Base-by-base conservation (phyloP, 2,797 vertebrate species). In the Cynopterus sphinx region DNA sequence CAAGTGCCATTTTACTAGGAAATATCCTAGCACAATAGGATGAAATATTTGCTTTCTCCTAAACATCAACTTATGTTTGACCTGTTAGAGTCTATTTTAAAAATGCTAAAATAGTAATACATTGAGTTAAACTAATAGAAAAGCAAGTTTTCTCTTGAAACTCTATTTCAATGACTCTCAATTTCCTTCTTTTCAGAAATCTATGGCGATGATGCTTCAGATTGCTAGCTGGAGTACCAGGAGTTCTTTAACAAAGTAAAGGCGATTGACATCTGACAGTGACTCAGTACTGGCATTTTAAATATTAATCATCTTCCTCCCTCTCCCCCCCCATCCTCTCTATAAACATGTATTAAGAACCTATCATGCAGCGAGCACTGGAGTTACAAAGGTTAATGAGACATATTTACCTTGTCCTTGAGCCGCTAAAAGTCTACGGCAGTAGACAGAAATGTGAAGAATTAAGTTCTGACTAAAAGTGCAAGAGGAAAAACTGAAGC, bases 361-460 rank as follows among this genome's bases (percentile, higher is more conserved):
- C 15, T 87, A 63, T 39, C 33, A 71, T 33, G 24, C 15, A 70
- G 19, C 28, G 46, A 75, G 59, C 59, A n/a, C 1, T 49, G 4
- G 5, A 36, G 15, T n/a, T 74, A 59, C 36, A 70, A 83, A 94
- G 36, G 83, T 83, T 95, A 90, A 77, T 2, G 51, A 68, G 74
- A 92, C n/a, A 79, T 13, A 55, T 1, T 73, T 94, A 36, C 22
- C 65, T 43, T 92, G 46, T 90, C 36, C 75, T 87, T 73, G 81
- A 70, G n/a, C 43, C 74, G 36, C 11, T 61, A 68, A 73, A 2
- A 83, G 16, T 9, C 17, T 67, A 43, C 3, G 13, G 5, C 9
- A 63, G 22, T 8, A 91, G 63, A 91, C 19, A 94, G 36, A 90
- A 73, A 91, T 28, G 17, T 75, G 71, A 96, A 93, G 28, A 97